phyloP scores from a whole-genome alignment of 2,113 vertebrate species.

The Mormyrus iriodes region DNA sequence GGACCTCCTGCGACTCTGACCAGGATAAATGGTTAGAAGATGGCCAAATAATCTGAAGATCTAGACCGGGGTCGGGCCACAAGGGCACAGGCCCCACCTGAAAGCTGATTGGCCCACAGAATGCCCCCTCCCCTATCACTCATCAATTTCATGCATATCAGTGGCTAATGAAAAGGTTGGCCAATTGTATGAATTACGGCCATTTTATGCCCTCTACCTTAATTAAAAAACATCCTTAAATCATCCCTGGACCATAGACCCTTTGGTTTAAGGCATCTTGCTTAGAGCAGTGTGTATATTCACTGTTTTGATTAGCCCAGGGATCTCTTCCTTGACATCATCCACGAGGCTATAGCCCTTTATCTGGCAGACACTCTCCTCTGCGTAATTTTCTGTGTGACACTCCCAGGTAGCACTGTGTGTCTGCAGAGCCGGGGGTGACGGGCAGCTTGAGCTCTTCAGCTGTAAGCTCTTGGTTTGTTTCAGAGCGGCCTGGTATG shows the following conservation, averaged over 20 bases:
- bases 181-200: neutral
- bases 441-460: neutral
- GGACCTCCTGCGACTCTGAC: neutral
- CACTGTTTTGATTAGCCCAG: neutral
- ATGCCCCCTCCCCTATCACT: neutral
- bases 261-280: neutral
- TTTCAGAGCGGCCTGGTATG: neutral
- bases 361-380: neutral
- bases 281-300: neutral
- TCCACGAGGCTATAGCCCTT: neutral
- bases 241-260: neutral
- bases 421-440: neutral
- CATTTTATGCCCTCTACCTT: neutral
- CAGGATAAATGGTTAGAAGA: neutral
- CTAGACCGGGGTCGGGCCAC: neutral
- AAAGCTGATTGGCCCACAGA: neutral
- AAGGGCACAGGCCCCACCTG: neutral
- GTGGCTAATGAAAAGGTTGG: neutral
- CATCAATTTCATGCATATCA: neutral
- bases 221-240: neutral
- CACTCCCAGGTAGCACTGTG: neutral
- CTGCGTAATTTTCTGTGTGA: neutral
- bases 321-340: neutral
- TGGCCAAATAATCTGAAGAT: neutral
- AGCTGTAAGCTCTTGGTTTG: neutral